Evolutionary conservation across 2,113 vertebrate species (phyloP).

Genomic region (Jacana jacana): DNA sequence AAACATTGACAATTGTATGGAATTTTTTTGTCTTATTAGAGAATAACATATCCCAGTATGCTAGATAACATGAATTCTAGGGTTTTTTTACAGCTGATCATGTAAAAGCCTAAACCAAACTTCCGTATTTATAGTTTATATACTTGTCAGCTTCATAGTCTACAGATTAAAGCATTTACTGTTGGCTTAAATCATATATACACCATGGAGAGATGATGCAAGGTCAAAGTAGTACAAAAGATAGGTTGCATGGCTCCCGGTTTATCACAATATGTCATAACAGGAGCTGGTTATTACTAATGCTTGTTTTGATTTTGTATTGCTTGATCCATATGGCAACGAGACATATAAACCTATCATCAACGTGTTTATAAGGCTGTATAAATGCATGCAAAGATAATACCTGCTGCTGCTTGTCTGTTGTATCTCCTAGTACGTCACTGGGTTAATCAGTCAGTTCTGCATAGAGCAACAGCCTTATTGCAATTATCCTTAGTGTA

Average conservation of each 20-base stretch:
- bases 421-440: neutral
- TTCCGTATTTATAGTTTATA: neutral
- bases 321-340: neutral
- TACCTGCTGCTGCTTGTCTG: neutral
- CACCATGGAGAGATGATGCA: neutral
- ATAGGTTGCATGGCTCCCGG: neutral
- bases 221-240: neutral
- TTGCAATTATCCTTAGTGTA: neutral
- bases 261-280: neutral
- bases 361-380: neutral
- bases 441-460: neutral
- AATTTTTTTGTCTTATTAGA: neutral
- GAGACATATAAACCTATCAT: neutral
- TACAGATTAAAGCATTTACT: neutral
- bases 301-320: neutral
- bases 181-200: neutral
- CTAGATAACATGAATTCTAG: neutral
- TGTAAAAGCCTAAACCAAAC: neutral
- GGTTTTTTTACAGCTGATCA: neutral
- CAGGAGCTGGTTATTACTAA: neutral
- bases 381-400: conserved; percentile 13
- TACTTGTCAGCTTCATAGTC: neutral
- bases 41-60: neutral
- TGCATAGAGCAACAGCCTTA: neutral
- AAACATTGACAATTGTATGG: neutral